phyloP scores from a whole-genome alignment of 1,140 invertebrate species.

The Charaxes varanes region DNA sequence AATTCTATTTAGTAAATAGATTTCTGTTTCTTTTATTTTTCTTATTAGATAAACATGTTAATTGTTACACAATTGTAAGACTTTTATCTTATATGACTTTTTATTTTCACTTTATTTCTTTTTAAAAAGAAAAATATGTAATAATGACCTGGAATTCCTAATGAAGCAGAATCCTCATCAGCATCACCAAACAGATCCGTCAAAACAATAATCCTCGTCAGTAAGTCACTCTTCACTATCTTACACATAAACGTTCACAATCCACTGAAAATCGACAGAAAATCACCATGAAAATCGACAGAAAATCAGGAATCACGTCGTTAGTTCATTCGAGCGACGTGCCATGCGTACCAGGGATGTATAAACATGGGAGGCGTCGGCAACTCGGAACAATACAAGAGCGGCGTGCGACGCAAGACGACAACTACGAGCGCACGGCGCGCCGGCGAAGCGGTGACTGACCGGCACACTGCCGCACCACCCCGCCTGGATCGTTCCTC shows the following conservation, averaged over 20 bases:
- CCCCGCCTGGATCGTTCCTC: constrained; percentile 60
- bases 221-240: constrained; percentile 53
- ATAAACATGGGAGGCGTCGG: constrained; percentile 47
- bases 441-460: constrained; percentile 68
- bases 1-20: too few species aligned
- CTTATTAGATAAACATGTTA: too few species aligned
- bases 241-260: constrained; percentile 59
- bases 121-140: background rate
- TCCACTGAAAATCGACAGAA: constrained; percentile 37
- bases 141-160: constrained; percentile 40
- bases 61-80: too few species aligned
- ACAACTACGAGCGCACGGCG: constrained; percentile 52
- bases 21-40: background rate
- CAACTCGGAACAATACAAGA: constrained; percentile 30
- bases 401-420: constrained; percentile 29
- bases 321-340: constrained; percentile 38
- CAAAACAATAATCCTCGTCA: constrained; percentile 42
- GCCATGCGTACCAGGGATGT: constrained; percentile 32
- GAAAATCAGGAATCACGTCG: constrained; percentile 42
- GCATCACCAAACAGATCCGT: constrained; percentile 43
- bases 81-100: too few species aligned
- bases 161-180: constrained; percentile 20
- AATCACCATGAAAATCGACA: constrained; percentile 39
- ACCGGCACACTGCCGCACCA: constrained; percentile 66
- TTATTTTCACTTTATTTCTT: too few species aligned